phyloP scores from a whole-genome alignment of 1,140 invertebrate species.

The Macrotrachela quadricornifera region DNA sequence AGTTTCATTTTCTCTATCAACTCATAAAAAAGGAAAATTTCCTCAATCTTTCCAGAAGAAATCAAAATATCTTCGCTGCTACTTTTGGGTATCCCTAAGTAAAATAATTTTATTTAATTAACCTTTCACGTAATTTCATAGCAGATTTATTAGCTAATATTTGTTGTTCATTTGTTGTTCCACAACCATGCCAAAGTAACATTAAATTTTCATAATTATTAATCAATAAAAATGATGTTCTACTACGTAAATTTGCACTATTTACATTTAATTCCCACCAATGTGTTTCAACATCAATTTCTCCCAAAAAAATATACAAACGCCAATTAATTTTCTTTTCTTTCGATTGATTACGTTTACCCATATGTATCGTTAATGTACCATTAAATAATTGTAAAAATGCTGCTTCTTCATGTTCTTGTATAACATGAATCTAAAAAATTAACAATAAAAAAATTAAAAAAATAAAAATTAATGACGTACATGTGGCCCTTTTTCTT shows the following conservation, averaged over 20 bases:
- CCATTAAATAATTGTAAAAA: conserved; percentile 67
- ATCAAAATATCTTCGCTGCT: no score
- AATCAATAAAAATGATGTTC: neutral
- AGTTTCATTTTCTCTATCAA: no score
- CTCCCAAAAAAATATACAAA: neutral
- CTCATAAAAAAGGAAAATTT: no score
- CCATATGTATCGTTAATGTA: conserved; percentile 21
- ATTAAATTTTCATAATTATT: neutral
- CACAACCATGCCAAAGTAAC: neutral
- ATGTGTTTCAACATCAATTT: no score
- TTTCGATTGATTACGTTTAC: conserved; percentile 15
- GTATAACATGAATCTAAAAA: conserved; percentile 40
- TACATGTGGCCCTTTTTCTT: conserved; percentile 62
- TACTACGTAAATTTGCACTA: neutral
- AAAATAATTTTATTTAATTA: no score
- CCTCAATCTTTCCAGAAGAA: no score
- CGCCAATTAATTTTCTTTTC: neutral
- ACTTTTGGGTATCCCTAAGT: no score
- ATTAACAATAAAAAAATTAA: neutral
- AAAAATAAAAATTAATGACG: conserved; percentile 2
- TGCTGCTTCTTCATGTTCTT: conserved; percentile 60
- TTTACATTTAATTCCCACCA: no score
- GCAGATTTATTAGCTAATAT: neutral
- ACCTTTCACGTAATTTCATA: neutral
- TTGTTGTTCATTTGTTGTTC: neutral